phyloP scores from a whole-genome alignment of 2,113 vertebrate genomes.

The Rostratula benghalensis region DNA sequence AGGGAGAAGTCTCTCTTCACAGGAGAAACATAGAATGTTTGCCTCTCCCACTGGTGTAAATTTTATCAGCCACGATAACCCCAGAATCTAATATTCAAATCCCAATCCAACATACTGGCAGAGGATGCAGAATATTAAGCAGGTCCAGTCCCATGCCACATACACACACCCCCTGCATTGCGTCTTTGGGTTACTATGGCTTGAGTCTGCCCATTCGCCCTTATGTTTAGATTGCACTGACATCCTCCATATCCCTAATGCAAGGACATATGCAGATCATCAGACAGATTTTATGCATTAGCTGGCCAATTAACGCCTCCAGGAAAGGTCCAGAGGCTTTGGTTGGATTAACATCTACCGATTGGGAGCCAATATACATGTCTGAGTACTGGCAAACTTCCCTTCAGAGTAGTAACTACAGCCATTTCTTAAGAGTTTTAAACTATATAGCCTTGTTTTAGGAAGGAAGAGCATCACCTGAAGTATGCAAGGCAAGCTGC shows the following conservation, averaged over 20 bases:
- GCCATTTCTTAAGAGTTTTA: neutral
- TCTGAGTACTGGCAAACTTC: neutral
- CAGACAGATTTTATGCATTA: neutral
- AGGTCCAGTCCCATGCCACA: neutral
- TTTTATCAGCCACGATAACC: neutral
- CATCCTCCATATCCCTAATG: neutral
- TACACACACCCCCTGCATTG: neutral
- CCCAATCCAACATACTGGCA: neutral
- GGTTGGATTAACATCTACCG: neutral
- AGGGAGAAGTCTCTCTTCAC: neutral
- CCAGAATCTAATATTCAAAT: neutral
- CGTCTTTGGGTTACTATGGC: neutral
- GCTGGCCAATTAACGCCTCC: neutral
- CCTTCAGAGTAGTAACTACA: neutral
- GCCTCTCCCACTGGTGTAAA: neutral
- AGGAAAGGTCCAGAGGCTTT: neutral
- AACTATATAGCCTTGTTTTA: neutral
- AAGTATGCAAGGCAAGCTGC: neutral
- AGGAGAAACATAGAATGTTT: neutral
- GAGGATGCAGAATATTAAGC: neutral
- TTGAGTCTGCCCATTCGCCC: neutral
- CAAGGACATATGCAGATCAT: rapidly evolving
- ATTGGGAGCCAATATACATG: neutral
- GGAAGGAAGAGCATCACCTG: neutral
- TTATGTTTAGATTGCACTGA: neutral